Conservation (phyloP, 2,888 invertebrate species). For the Dicyrtomina minuta region DNA sequence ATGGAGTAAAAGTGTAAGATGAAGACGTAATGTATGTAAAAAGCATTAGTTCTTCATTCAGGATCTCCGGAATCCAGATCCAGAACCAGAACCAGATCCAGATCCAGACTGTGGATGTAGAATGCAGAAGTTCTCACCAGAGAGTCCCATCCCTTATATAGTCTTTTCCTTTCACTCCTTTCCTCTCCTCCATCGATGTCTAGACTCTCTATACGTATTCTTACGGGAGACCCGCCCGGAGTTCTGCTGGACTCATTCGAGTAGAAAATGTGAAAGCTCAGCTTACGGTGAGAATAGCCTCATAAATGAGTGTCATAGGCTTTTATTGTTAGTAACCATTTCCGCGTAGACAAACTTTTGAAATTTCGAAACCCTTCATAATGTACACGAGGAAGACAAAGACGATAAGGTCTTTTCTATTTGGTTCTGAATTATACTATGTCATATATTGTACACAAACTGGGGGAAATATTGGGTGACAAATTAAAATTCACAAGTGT, state of each 20-base stretch:
- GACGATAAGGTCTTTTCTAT: not conserved
- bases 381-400: not conserved
- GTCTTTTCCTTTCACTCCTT: slow-evolving; percentile 1
- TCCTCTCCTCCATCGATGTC: too few relatives aligned
- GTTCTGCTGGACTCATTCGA: slow-evolving; percentile 10
- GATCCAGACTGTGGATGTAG: too few relatives aligned
- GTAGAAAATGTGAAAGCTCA: slow-evolving; percentile 32
- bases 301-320: slow-evolving; percentile 27
- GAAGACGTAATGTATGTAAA: slow-evolving; percentile 6
- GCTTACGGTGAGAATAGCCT: slow-evolving; percentile 31
- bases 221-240: too few relatives aligned
- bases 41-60: slow-evolving; percentile 7
- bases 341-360: slow-evolving; percentile 13
- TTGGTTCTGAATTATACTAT: not conserved
- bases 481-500: too few relatives aligned
- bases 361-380: not conserved
- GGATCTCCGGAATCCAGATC: too few relatives aligned
- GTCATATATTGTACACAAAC: not conserved
- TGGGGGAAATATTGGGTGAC: too few relatives aligned
- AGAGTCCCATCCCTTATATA: not conserved
- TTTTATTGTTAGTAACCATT: slow-evolving; percentile 21
- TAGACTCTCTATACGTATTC: too few relatives aligned
- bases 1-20: slow-evolving; percentile 18
- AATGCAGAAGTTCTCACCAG: too few relatives aligned
- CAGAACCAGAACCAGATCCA: too few relatives aligned